Evolutionary conservation across 2,797 vertebrate genomes (phyloP).

Genomic region (Pantherophis alleghaniensis): DNA sequence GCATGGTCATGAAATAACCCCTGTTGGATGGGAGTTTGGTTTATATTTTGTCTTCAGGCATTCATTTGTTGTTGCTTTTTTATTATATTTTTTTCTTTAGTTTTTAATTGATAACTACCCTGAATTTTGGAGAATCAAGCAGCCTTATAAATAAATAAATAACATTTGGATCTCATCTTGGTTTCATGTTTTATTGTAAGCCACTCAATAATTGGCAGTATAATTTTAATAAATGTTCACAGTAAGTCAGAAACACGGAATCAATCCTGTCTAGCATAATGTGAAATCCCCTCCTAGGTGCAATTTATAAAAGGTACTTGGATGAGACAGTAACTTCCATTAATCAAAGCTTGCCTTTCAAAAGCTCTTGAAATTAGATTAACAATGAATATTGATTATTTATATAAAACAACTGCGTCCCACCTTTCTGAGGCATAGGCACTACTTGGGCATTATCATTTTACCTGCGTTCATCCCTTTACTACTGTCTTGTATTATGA

Average conservation of each 20-base stretch:
- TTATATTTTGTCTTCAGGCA: background rate
- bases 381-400: slow-evolving; percentile 33
- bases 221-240: slow-evolving; percentile 31
- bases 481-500: background rate
- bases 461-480: background rate
- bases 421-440: background rate
- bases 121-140: background rate
- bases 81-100: background rate
- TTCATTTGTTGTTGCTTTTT: background rate
- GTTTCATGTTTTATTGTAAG: background rate
- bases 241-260: slow-evolving; percentile 53
- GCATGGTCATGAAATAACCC: background rate
- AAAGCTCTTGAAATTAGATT: slow-evolving; percentile 46
- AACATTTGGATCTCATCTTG: background rate
- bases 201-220: background rate
- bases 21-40: background rate
- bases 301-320: slow-evolving; percentile 77
- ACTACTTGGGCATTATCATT: background rate
- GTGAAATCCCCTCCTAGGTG: slow-evolving; percentile 61
- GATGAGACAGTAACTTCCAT: slow-evolving; percentile 67
- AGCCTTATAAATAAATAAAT: background rate
- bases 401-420: background rate
- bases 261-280: slow-evolving; percentile 60
- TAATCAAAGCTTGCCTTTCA: slow-evolving; percentile 50
- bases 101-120: background rate